Conservation (phyloP, 1,140 invertebrate species). For the Drosophila athabasca region DNA sequence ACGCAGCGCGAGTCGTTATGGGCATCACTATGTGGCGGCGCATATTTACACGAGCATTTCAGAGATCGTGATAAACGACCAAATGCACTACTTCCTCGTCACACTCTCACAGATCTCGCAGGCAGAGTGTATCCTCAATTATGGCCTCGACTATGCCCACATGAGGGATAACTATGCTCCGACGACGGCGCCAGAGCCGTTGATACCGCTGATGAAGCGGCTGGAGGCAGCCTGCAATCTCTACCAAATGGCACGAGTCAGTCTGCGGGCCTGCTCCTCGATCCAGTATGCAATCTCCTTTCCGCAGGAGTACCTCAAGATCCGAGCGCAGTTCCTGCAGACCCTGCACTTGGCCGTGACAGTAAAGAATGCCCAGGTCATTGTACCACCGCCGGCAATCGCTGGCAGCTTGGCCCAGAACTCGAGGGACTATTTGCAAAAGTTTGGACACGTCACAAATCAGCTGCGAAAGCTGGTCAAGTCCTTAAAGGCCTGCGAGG, state of each 20-base stretch:
- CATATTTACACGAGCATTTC: slow-evolving; percentile 88
- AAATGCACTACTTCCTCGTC: slow-evolving; percentile 95
- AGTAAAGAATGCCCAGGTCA: slow-evolving; percentile 92
- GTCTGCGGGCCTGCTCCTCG: slow-evolving; percentile 87
- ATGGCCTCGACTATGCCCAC: slow-evolving; percentile 69
- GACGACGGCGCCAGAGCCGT: slow-evolving; percentile 35
- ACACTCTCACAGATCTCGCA: slow-evolving; percentile 89
- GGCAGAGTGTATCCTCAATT: slow-evolving; percentile 86
- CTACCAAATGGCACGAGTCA: slow-evolving; percentile 88
- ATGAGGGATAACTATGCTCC: slow-evolving; percentile 72
- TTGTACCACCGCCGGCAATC: slow-evolving; percentile 96
- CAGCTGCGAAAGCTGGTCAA: slow-evolving; percentile 87
- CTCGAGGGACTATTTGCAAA: slow-evolving; percentile 91
- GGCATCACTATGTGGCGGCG: slow-evolving; percentile 90
- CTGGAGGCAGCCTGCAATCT: slow-evolving; percentile 86
- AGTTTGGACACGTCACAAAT: slow-evolving; percentile 92
- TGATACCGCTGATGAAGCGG: slow-evolving; percentile 85
- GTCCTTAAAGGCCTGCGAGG: slow-evolving; percentile 90
- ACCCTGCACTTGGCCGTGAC: slow-evolving; percentile 90
- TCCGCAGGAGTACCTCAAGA: slow-evolving; percentile 90
- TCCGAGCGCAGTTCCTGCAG: slow-evolving; percentile 91
- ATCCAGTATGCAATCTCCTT: slow-evolving; percentile 85
- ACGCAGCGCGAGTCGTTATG: slow-evolving; percentile 91
- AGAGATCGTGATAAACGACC: slow-evolving; percentile 93
- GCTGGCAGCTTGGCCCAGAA: slow-evolving; percentile 91